Base-by-base conservation (phyloP, 2,797 vertebrate genomes). In the Artibeus lituratus region DNA sequence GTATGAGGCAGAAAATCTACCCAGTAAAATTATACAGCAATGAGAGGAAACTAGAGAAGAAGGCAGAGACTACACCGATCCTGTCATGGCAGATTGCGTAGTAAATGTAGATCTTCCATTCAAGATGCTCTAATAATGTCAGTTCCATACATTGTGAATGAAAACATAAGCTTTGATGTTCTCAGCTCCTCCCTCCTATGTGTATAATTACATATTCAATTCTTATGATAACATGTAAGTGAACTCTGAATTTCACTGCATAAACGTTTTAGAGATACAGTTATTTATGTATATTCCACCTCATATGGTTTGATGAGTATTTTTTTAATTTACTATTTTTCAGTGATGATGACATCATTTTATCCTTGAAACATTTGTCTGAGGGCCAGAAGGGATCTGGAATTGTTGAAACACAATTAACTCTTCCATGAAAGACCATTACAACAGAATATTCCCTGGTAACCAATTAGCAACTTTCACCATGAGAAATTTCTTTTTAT, bases 21-120 rank as follows among this genome's bases (percentile, higher is more conserved):
- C 89, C 90, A 94, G 94, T 97, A 97, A 98, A 98, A 98, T 97
- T 97, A 97, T 94, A 94, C 37, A 87, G 62, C 92, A 96, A 83
- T 74, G 87, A 97, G 9, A 97, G 67, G 95, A 98, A 98, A 98
- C 98, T 97, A 98, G 86, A 97, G 98, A 98, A 97, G 83, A 62
- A 97, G 67, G 59, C 96, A 37, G 70, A 91, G 67, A 97, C 89
- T 92, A 94, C 94, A 96, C 85, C 87, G 47, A 93, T 51, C 21
- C 32, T 84, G 1, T 85, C 55, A 72, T 37, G 77, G 91, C 72
- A 94, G 88, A 49, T 18, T 82, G 22, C 14, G 22, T 2, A 55
- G n/a, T 85, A 84, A 86, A 73, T 4, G 74, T 26, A 26, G 10
- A 49, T 96, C 44, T 73, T 78, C 22, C 69, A 53, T 22, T 76